A percentile compares a stretch with the other conserved stretches of the same genome.
These are phyloP conservation scores for Uria lomvia DNA, from an alignment of 2,113 vertebrate species.

Conservation along the genomic window DNA sequence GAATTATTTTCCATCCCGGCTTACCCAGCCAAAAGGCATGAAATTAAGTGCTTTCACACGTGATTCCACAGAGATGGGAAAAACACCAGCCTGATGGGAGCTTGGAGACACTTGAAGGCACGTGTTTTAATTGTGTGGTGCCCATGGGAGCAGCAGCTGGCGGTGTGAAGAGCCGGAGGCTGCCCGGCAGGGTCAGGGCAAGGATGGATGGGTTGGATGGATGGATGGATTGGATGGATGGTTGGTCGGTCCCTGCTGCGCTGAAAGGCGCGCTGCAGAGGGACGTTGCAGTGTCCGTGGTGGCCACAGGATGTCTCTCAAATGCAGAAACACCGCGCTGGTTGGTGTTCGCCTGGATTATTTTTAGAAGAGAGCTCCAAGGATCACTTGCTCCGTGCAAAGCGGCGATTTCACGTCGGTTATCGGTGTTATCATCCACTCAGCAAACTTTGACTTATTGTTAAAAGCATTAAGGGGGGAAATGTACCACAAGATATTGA, in stretches of 20 bases:
- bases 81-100: neutral
- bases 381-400: neutral
- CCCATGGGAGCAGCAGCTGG: neutral
- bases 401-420: fast-evolving
- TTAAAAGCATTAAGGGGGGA: neutral
- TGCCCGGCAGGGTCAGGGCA: neutral
- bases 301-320: slow-evolving; percentile 54
- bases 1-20: neutral
- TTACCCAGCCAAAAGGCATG: neutral
- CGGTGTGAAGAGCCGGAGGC: fast-evolving
- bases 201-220: neutral
- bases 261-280: neutral
- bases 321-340: neutral
- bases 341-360: fast-evolving
- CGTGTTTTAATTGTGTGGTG: neutral
- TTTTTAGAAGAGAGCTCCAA: neutral
- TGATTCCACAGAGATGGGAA: neutral
- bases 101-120: fast-evolving
- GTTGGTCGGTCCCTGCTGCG: neutral
- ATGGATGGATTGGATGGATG: neutral
- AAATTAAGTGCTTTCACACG: neutral
- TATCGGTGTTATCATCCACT: fast-evolving
- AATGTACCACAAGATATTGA: neutral
- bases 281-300: neutral
- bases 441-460: fast-evolving